Percentiles rank a stretch among this genome's conserved stretches.
phyloP scores from a whole-genome alignment of 2,797 vertebrate genomes.

The Myotis planiceps region DNA sequence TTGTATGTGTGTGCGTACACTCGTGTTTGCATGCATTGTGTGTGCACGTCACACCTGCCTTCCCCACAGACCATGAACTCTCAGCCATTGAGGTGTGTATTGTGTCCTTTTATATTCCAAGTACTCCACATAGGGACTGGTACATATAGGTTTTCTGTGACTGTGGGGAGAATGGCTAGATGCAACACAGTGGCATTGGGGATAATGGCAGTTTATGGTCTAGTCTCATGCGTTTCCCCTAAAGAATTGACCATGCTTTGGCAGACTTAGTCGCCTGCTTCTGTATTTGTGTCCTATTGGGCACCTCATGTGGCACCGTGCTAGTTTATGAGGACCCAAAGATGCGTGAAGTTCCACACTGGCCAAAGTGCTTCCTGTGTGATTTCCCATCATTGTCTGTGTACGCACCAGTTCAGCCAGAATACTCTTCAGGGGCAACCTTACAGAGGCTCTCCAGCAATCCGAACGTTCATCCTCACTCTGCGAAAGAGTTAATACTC shows the following conservation, averaged over 20 bases:
- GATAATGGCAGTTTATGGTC: not conserved
- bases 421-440: not conserved
- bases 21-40: not conserved
- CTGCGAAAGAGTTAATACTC: not conserved
- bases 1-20: not conserved
- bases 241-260: not conserved
- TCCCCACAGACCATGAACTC: not conserved
- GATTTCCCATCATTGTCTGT: not conserved
- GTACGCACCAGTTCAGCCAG: not conserved
- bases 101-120: not conserved
- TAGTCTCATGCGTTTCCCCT: not conserved
- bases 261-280: not conserved
- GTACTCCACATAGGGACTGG: too few species aligned
- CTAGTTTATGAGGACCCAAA: not conserved
- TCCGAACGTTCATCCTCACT: not conserved
- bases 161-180: not conserved
- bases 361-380: not conserved
- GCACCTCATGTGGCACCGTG: not conserved
- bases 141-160: not conserved
- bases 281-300: not conserved
- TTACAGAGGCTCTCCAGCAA: not conserved
- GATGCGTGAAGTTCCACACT: fast-evolving
- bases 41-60: not conserved
- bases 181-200: not conserved
- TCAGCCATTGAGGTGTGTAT: not conserved